These are phyloP conservation scores for Sylvicapra grimmia DNA, from an alignment of 2,113 vertebrate genomes.

Conservation along the genomic window DNA sequence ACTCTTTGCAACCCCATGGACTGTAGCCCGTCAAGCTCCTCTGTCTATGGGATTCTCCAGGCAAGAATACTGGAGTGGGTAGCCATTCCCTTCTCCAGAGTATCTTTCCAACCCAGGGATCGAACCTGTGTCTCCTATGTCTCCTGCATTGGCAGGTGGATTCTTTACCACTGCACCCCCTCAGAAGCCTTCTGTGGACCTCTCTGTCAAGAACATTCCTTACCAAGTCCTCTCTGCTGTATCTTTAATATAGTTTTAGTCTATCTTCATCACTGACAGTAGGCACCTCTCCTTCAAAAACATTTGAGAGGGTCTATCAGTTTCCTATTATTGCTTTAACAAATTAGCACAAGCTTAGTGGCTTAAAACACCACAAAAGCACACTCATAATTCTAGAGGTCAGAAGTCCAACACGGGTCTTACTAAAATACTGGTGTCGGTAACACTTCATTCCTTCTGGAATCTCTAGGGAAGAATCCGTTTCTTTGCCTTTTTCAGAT, in stretches of 20 bases:
- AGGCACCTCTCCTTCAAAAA: not conserved
- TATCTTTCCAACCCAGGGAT: not conserved
- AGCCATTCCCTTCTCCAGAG: not conserved
- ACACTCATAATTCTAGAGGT: not conserved
- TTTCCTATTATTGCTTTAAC: not conserved
- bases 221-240: not conserved
- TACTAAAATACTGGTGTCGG: not conserved
- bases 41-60: not conserved
- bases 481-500: not conserved
- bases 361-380: not conserved
- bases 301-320: not conserved
- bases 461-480: not conserved
- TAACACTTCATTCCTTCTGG: not conserved
- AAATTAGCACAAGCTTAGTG: not conserved
- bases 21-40: not conserved
- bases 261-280: not conserved
- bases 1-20: not conserved
- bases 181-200: not conserved
- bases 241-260: not conserved
- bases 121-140: not conserved
- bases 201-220: not conserved
- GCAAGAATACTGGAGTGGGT: not conserved
- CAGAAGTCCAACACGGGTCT: not conserved
- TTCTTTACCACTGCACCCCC: not conserved
- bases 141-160: not conserved